Base-by-base conservation (phyloP, 92 coral and sea anemone genomes). In the Zoanthus sociatus region DNA sequence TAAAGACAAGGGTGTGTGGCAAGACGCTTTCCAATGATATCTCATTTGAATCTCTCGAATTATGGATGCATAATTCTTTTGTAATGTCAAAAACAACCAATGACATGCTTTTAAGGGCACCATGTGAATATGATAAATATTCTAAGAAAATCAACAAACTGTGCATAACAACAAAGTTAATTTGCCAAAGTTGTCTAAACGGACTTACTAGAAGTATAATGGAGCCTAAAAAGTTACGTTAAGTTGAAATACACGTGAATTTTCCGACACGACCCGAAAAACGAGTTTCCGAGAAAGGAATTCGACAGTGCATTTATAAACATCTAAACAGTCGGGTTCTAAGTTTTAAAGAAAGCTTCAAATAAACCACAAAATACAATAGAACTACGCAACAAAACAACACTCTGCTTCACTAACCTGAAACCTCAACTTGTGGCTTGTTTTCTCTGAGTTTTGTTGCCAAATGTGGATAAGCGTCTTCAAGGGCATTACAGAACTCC, bases 401-500 rank as follows among this genome's bases (percentile, higher is more conserved):
- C 75, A 81, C 13, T 21, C 45, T 9, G 66, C 74, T 66, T 32
- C 61, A 81, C 93, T 83, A 58, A 94, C 98, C 98, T 86, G 83
- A 45, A 32, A 83, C 90, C 56, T 94, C 98, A 46, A 84, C 83
- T 69, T 89, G 92, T 9, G 95, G 90, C 37, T 90, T 94, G 73
- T 86, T 94, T 8, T 86, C 92, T 47, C 78, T 78, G 79, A 94
- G 56, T 37, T 88, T 89, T 17, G 91, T 86, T 31, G 98, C 98
- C 33, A 94, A 89, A 69, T 93, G 91, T 0, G 98, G 98, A 78
- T 88, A 89, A 0, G 88, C 79, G 31, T 94, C 98, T 48, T 93
- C 95, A 50, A 94, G 84, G 30, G 94, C 94, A 55, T 66, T 88
- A 88, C 96, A 93, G 15, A 94, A 89, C 88, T 94, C 98, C 9